These are phyloP conservation scores for Dicycla oo DNA, from an alignment of 2,888 invertebrate species.

Conservation along the genomic window DNA sequence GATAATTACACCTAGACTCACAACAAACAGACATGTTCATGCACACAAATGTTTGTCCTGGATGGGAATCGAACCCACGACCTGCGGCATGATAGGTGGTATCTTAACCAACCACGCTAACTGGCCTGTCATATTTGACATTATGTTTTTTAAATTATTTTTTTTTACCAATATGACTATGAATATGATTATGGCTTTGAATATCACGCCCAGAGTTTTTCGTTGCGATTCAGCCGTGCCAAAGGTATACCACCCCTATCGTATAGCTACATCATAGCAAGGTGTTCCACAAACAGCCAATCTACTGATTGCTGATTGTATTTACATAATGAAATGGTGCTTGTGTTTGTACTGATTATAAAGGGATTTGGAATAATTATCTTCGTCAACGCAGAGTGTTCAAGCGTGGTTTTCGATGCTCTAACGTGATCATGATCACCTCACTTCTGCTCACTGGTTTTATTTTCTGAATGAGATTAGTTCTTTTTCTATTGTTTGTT, in stretches of 20 bases:
- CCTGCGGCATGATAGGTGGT: too few relatives aligned
- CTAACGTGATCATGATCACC: neutral
- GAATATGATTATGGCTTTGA: neutral
- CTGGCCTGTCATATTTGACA: too few relatives aligned
- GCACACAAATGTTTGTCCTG: too few relatives aligned
- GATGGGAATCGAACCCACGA: too few relatives aligned
- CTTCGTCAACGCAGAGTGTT: neutral
- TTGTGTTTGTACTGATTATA: constrained; percentile 37
- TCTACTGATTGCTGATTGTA: constrained; percentile 41
- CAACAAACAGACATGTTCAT: too few relatives aligned
- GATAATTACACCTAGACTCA: too few relatives aligned
- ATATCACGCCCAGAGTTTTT: neutral
- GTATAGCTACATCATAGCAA: neutral
- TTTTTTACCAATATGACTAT: too few relatives aligned
- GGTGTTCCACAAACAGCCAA: constrained; percentile 30
- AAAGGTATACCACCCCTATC: constrained; percentile 8
- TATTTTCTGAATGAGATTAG: neutral
- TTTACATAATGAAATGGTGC: constrained; percentile 53
- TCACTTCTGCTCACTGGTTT: neutral
- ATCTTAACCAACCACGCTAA: too few relatives aligned
- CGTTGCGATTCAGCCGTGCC: neutral
- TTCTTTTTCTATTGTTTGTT: too few relatives aligned
- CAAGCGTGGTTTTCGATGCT: neutral
- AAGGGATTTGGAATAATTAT: constrained; percentile 17
- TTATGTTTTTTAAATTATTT: too few relatives aligned